phyloP scores from a whole-genome alignment of 1,140 invertebrate species.

The Seison nebaliae region DNA sequence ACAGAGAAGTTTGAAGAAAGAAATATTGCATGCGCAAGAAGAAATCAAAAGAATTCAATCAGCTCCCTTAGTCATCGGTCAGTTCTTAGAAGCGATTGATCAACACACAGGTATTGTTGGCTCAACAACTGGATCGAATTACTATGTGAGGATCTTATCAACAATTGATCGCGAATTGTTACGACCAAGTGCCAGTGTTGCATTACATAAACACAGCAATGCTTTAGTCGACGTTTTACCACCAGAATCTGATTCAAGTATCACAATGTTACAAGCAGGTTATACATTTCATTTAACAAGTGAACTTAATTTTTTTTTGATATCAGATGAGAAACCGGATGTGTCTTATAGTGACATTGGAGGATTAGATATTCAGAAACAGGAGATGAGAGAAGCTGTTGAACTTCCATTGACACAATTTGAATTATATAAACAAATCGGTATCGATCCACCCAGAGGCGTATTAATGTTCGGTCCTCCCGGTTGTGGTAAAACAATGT shows the following conservation, averaged over 20 bases:
- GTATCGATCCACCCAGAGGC: constrained; percentile 61
- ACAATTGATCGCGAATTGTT: constrained; percentile 80
- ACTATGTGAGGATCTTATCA: constrained; percentile 74
- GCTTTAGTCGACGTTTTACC: constrained; percentile 82
- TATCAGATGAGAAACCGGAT: constrained; percentile 78
- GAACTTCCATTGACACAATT: constrained; percentile 90
- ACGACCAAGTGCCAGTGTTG: constrained; percentile 78
- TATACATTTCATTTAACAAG: constrained; percentile 12
- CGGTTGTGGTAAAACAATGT: constrained; percentile 79
- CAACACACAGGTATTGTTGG: constrained; percentile 82
- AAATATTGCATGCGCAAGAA: constrained; percentile 85
- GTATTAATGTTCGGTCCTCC: constrained; percentile 95
- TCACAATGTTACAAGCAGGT: constrained; percentile 76
- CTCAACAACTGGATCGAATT: constrained; percentile 65
- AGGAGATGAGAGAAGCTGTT: constrained; percentile 92
- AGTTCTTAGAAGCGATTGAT: constrained; percentile 87
- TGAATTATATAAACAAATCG: constrained; percentile 93
- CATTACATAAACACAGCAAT: constrained; percentile 88
- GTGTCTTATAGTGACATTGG: constrained; percentile 88
- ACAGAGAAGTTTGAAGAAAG: constrained; percentile 81
- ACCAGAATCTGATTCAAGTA: constrained; percentile 84
- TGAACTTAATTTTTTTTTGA: background rate
- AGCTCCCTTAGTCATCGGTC: constrained; percentile 81
- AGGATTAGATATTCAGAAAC: constrained; percentile 97
- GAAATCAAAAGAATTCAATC: constrained; percentile 87